These are phyloP conservation scores for Meliscaeva auricollis DNA, from an alignment of 2,888 invertebrate genomes.

Conservation along the genomic window DNA sequence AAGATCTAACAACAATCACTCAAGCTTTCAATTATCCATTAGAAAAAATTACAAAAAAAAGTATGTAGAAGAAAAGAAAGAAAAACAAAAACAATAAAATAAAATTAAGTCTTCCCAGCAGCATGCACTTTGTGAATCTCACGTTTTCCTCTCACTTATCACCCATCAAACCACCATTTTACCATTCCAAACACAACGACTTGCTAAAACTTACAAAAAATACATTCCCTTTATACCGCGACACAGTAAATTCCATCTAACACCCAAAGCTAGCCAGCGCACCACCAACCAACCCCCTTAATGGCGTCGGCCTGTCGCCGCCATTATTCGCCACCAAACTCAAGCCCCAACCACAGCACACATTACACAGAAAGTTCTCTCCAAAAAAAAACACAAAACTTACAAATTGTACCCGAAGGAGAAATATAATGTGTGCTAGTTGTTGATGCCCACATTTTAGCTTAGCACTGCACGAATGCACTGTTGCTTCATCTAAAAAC, in stretches of 20 bases:
- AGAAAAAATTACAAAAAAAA: constrained; percentile 13
- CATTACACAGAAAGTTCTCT: constrained; percentile 53
- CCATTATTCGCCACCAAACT: constrained; percentile 54
- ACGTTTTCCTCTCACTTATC: constrained; percentile 54
- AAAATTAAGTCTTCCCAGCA: constrained; percentile 38
- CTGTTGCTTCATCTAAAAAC: constrained; percentile 69
- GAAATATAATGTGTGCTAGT: constrained; percentile 56
- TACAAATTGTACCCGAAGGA: constrained; percentile 28
- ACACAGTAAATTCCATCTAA: constrained; percentile 65
- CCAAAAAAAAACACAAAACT: constrained; percentile 35
- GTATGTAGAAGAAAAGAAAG: not conserved
- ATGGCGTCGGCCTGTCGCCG: constrained; percentile 70
- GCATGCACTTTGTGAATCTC: constrained; percentile 42
- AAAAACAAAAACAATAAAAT: not conserved
- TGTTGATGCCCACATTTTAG: constrained; percentile 40
- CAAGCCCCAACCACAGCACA: constrained; percentile 36
- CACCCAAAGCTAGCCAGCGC: constrained; percentile 46
- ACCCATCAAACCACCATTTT: not conserved
- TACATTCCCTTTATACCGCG: constrained; percentile 36
- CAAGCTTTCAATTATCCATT: constrained; percentile 55
- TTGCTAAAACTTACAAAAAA: constrained; percentile 57
- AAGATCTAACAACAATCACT: constrained; percentile 45
- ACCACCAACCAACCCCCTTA: constrained; percentile 65
- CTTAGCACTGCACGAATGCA: constrained; percentile 59
- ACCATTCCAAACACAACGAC: constrained; percentile 11